Base-by-base conservation (phyloP, 2,888 invertebrate genomes). In the Idaea straminata region DNA sequence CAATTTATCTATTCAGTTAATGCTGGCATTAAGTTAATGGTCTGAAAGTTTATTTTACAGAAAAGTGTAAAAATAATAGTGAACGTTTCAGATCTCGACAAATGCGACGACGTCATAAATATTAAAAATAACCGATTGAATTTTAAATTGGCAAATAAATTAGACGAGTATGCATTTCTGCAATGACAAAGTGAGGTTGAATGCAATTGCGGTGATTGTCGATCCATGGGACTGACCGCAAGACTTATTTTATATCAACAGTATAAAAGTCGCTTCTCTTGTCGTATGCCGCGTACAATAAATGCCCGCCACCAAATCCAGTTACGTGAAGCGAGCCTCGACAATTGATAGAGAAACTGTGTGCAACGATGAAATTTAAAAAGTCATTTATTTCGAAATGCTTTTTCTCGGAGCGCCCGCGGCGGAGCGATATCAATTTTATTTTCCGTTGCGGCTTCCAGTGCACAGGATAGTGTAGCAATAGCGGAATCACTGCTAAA, bases 351-450 rank as follows among this genome's bases (percentile, higher is more conserved):
- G 90, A 91, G 92, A 88, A 91, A 92, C 91, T 91, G 92, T 92
- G 92, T 89, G 90, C 92, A 92, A 90, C 91, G 92, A 91, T 92
- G 88, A 92, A 92, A 92, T 92, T 92, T 92, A 91, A 92, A 92
- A 92, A 92, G 91, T 92, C 92, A 92, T 92, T 92, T 92, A 91
- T 91, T 90, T 92, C 87, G 86, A 89, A 92, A 92, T 92, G 87
- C 92, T 91, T 92, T 92, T 91, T 91, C 91, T 91, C 91, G 87
- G 85, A 82, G 81, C 85, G 91, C 91, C 87, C 88, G 89, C 82
- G 91, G 91, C 88, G 75, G 77, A 83, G 83, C 85, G 87, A 88
- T 92, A 92, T 92, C 91, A 91, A 91, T 91, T 92, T 91, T 92
- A 91, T 92, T 92, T 91, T 90, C 87, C 81, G 85, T 84, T 86